These are phyloP conservation scores for Perizoma affinitatum DNA, from an alignment of 2,888 invertebrate genomes.

Conservation along the genomic window DNA sequence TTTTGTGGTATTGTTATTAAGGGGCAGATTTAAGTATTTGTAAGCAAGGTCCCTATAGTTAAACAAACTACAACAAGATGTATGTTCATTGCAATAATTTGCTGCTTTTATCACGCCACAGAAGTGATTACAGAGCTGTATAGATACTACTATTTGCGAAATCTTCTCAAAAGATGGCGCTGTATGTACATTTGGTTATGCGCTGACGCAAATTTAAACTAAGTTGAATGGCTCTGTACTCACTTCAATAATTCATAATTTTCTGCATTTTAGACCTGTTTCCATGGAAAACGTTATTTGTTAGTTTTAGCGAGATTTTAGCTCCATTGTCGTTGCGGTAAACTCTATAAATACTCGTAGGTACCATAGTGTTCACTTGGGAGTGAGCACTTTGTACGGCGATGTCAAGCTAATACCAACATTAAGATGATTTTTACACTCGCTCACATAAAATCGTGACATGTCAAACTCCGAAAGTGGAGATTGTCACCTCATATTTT, in stretches of 20 bases:
- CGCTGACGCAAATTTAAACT: neutral
- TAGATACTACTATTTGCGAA: neutral
- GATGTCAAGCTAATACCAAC: too few relatives aligned
- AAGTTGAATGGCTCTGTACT: conserved; percentile 6
- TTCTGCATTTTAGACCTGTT: conserved; percentile 10
- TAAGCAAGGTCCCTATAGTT: conserved; percentile 15
- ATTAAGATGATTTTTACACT: too few relatives aligned
- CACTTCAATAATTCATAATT: conserved; percentile 1
- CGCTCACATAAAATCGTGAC: too few relatives aligned
- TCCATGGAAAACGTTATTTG: conserved; percentile 8
- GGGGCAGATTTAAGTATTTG: too few relatives aligned
- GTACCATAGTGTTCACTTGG: too few relatives aligned
- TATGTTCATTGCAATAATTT: conserved; percentile 24
- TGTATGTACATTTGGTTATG: too few relatives aligned
- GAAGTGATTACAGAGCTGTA: conserved; percentile 3
- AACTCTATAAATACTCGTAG: too few relatives aligned
- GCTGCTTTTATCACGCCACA: neutral
- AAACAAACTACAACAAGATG: conserved; percentile 24
- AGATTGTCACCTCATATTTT: too few relatives aligned
- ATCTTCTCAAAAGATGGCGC: conserved; percentile 10
- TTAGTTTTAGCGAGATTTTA: neutral
- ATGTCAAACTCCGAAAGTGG: too few relatives aligned
- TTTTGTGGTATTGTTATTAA: too few relatives aligned
- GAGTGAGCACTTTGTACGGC: too few relatives aligned
- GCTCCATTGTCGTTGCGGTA: too few relatives aligned